Evolutionary conservation across 1,140 invertebrate species (phyloP).

Genomic region (Littorina saxatilis): DNA sequence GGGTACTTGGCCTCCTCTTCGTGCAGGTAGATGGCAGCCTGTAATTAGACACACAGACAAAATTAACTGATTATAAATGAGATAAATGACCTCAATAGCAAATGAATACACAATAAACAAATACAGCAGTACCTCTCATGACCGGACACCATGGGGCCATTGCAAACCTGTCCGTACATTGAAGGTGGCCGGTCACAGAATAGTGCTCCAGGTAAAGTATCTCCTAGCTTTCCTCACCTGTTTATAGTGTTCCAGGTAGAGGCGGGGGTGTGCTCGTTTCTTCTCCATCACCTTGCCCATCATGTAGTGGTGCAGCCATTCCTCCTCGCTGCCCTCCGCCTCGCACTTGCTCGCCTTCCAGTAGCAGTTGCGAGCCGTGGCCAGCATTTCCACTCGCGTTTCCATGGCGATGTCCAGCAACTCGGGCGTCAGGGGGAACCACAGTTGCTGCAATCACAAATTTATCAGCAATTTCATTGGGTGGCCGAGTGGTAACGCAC

Average conservation of each 20-base stretch:
- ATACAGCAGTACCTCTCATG: too few relatives aligned
- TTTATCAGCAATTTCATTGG: too few relatives aligned
- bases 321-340: slow-evolving; percentile 75
- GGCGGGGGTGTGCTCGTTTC: slow-evolving; percentile 82
- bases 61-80: too few relatives aligned
- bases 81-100: too few relatives aligned
- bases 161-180: too few relatives aligned
- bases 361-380: slow-evolving; percentile 87
- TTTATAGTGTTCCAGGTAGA: slow-evolving; percentile 87
- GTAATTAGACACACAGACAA: slow-evolving; percentile 69
- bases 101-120: too few relatives aligned
- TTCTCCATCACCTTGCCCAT: slow-evolving; percentile 87
- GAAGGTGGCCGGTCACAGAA: too few relatives aligned
- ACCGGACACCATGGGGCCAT: too few relatives aligned
- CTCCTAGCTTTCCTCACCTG: slow-evolving; percentile 78
- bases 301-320: slow-evolving; percentile 95
- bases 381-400: slow-evolving; percentile 86
- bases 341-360: slow-evolving; percentile 81
- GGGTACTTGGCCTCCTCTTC: slow-evolving; percentile 91
- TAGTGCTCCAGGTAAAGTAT: too few relatives aligned
- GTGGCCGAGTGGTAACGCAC: too few relatives aligned
- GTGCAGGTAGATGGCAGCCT: slow-evolving; percentile 85
- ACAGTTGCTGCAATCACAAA: slow-evolving; percentile 53
- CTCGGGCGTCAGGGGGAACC: slow-evolving; percentile 77
- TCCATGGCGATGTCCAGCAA: slow-evolving; percentile 84